These are phyloP conservation scores for Chiroxiphia lanceolata DNA, from an alignment of 2,797 vertebrate genomes.

Conservation along the genomic window DNA sequence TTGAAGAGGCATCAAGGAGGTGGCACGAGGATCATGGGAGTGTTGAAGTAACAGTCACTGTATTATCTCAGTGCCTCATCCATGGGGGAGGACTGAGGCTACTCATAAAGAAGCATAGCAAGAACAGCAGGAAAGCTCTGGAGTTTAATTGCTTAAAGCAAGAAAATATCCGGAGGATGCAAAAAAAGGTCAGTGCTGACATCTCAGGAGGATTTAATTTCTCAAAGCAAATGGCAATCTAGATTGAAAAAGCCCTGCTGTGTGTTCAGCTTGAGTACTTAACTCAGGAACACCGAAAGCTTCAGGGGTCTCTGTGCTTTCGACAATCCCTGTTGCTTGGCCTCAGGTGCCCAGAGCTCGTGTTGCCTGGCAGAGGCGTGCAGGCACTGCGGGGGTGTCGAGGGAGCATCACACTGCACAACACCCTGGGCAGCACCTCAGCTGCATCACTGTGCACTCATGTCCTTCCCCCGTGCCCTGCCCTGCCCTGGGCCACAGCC, in stretches of 20 bases:
- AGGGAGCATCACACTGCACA: not conserved
- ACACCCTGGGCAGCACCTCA: accelerated
- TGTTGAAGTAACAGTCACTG: not conserved
- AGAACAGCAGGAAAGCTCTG: not conserved
- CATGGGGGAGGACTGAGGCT: not conserved
- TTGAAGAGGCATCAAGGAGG: not conserved
- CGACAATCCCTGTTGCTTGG: not conserved
- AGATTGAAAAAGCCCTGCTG: not conserved
- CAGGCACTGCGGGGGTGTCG: accelerated
- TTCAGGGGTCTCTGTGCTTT: not conserved
- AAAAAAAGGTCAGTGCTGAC: not conserved
- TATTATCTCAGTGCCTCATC: not conserved
- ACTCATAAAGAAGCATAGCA: not conserved
- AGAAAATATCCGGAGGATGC: not conserved
- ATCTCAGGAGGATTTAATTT: not conserved
- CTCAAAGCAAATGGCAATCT: not conserved
- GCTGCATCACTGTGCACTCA: not conserved
- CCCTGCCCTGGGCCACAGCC: not conserved
- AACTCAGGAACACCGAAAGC: not conserved
- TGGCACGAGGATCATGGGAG: not conserved
- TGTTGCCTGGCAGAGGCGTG: not conserved
- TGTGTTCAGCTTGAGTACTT: not conserved
- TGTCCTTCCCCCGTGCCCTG: not conserved
- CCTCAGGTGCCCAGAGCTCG: not conserved
- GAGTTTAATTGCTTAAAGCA: not conserved